These are phyloP conservation scores for Astreopora myriophthalma DNA, from an alignment of 64 coral and sea anemone genomes.

Conservation along the genomic window DNA sequence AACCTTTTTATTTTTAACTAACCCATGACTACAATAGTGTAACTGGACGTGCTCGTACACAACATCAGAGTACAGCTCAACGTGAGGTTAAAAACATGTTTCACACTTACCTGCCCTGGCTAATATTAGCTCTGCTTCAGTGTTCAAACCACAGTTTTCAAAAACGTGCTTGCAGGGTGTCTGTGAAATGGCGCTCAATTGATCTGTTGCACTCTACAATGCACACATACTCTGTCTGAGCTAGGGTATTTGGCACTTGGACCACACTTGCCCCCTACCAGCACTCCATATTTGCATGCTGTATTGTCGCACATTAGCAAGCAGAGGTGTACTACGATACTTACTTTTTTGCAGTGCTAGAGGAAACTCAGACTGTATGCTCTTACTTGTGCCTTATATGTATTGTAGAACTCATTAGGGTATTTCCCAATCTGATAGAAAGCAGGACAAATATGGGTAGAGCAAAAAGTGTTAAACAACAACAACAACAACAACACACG, in stretches of 20 bases:
- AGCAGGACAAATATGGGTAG: neutral
- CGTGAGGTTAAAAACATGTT: neutral
- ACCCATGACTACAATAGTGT: neutral
- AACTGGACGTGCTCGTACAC: neutral
- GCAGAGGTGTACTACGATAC: neutral
- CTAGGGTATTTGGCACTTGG: too few relatives aligned
- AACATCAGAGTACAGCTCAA: neutral
- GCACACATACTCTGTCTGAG: too few relatives aligned
- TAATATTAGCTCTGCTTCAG: slow-evolving; percentile 1
- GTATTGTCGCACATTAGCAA: neutral
- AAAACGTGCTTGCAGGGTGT: neutral
- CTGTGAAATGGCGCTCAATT: neutral
- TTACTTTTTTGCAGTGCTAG: neutral
- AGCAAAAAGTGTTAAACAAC: neutral
- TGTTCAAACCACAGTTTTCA: neutral
- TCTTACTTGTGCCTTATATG: neutral
- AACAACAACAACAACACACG: neutral
- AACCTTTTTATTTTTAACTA: neutral
- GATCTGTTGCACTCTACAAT: too few relatives aligned
- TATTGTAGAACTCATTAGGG: neutral
- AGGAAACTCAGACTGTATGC: neutral
- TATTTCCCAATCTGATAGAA: neutral
- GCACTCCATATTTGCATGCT: too few relatives aligned
- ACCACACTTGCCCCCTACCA: too few relatives aligned
- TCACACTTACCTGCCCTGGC: neutral